Evolutionary conservation across 1,140 invertebrate species (phyloP), one percentile per base, ranked within the genome.

Genomic region (Leptinotarsa defecta): DNA sequence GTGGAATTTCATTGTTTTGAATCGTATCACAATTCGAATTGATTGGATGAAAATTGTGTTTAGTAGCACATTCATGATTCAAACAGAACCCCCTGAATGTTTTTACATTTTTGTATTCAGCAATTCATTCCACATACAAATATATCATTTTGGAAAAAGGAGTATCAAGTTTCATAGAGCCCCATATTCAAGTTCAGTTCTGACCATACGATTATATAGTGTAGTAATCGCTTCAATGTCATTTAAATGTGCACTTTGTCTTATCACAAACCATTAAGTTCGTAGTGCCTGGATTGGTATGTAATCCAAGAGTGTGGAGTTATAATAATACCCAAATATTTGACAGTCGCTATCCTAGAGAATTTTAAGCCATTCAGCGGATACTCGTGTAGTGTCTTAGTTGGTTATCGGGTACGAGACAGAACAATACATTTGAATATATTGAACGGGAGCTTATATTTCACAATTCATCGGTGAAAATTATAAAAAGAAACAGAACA

Each of bases 361-460:
- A 57, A 57, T 57, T 57, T 57, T 17, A 57, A 17, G n/a, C 1
- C 49, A 15, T 17, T 57, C 49, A 57, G 15, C 13, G 4, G 5
- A 13, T 52, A 52, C 4, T 57, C 13, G 13, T 2, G 4, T 57
- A n/a, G 13, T 57, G 6, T 57, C 15, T 57, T 57, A 57, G 49
- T 65, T 13, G 3, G 15, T 65, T 24, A n/a, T n/a, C 63, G 19
- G 8, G 63, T 22, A 65, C 63, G 20, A 27, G 3, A 65, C 63
- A 65, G 63, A 13, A 65, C 8, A 22, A 65, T 15, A 65, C 63
- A 65, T 20, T 65, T 22, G 6, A 20, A 65, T 65, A 65, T 65
- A 27, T 24, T 24, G 19, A 65, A 65, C 1, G 63, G 2, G 0
- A 8, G 24, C 13, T 20, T 20, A 65, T 65, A 11, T n/a, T 65